Evolutionary conservation across 2,797 vertebrate genomes (phyloP).

Genomic region (Aythya fuligula): DNA sequence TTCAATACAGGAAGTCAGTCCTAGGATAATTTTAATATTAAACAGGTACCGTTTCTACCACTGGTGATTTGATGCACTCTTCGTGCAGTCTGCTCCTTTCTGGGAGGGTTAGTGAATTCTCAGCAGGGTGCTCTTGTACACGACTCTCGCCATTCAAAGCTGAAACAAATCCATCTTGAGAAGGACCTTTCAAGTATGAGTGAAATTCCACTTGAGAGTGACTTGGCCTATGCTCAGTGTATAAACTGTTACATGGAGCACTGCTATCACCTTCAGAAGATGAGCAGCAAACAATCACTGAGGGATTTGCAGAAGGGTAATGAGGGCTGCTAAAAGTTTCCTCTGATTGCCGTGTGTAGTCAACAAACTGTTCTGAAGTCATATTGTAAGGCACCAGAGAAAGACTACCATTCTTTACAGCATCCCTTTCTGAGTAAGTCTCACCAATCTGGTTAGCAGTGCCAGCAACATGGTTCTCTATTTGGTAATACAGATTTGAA

Average conservation of each 20-base stretch:
- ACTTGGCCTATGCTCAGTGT: constrained; percentile 82
- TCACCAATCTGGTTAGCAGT: constrained; percentile 82
- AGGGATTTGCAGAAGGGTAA: constrained; percentile 84
- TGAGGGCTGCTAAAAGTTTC: constrained; percentile 81
- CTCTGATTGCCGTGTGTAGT: constrained; percentile 82
- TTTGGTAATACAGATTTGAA: constrained; percentile 92
- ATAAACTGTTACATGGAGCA: constrained; percentile 81
- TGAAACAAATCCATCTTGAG: constrained; percentile 85
- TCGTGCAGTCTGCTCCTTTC: constrained; percentile 90
- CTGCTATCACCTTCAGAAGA: constrained; percentile 85
- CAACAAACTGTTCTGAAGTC: constrained; percentile 88
- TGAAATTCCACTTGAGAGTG: constrained; percentile 89
- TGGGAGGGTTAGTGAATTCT: constrained; percentile 84
- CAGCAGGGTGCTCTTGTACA: constrained; percentile 83
- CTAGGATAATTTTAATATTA: constrained; percentile 76
- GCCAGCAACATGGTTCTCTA: constrained; percentile 84
- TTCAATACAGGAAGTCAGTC: constrained; percentile 63
- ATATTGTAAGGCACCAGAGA: constrained; percentile 87
- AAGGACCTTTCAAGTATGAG: constrained; percentile 93
- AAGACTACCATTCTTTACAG: constrained; percentile 81
- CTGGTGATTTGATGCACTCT: constrained; percentile 87
- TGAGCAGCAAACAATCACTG: constrained; percentile 86
- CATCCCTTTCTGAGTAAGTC: constrained; percentile 86
- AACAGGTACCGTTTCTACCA: constrained; percentile 93
- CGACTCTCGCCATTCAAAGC: constrained; percentile 80